These are phyloP conservation scores for Xestoiulus laeticollis DNA, from an alignment of 2,888 invertebrate species.

Conservation along the genomic window DNA sequence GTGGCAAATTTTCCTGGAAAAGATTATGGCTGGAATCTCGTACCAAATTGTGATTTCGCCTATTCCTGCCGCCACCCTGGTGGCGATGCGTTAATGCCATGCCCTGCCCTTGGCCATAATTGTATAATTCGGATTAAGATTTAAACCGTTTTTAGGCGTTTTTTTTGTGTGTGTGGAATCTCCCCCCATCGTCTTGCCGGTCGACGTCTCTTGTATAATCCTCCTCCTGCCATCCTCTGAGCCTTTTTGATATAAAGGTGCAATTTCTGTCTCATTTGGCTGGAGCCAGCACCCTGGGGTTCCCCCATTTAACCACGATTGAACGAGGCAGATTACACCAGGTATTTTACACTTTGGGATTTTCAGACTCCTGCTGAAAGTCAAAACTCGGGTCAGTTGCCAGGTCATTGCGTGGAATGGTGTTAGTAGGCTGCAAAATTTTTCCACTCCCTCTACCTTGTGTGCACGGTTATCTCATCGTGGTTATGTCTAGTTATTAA, in stretches of 20 bases:
- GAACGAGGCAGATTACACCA: constrained; percentile 23
- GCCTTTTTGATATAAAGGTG: constrained; percentile 11
- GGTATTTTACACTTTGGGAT: background rate
- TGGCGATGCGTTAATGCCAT: background rate
- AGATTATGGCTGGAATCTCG: background rate
- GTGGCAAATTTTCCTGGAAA: background rate
- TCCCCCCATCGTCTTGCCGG: background rate
- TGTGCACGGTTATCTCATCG: background rate
- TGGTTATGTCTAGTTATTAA: background rate
- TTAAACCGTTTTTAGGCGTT: background rate
- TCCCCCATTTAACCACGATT: constrained; percentile 13
- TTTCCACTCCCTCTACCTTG: background rate
- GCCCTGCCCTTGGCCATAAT: background rate
- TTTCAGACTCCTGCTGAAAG: constrained; percentile 25
- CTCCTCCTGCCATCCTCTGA: constrained; percentile 8
- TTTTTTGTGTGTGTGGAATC: background rate
- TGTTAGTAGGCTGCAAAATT: constrained; percentile 12
- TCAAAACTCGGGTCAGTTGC: constrained; percentile 16
- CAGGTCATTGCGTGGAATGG: constrained; percentile 28
- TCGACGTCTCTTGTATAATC: background rate
- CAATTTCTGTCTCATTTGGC: constrained; percentile 29
- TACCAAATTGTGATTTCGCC: background rate
- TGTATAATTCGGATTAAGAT: constrained; percentile 23
- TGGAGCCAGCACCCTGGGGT: constrained; percentile 29
- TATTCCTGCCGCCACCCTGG: background rate